Conservation (phyloP, 2,888 invertebrate genomes). For the Abrostola triplasia region DNA sequence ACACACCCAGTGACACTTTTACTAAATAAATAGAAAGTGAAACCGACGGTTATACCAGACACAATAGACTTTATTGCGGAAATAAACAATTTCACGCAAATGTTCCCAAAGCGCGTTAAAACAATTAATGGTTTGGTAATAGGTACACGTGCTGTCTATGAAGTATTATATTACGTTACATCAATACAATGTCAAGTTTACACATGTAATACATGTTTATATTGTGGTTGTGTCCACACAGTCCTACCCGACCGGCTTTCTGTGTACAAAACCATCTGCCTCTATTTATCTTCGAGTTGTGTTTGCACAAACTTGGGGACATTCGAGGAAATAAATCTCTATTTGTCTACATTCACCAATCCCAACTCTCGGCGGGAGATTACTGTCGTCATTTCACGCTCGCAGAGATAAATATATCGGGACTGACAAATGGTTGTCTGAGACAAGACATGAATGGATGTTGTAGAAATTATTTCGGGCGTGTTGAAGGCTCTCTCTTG, state of each 20-base stretch:
- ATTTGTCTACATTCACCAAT: constrained; percentile 81
- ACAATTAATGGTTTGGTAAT: constrained; percentile 28
- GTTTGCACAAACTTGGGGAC: constrained; percentile 77
- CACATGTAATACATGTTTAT: constrained; percentile 66
- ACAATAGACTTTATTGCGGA: constrained; percentile 7
- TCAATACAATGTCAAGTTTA: constrained; percentile 68
- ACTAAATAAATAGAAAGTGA: constrained; percentile 20
- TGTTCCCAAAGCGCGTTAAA: constrained; percentile 10
- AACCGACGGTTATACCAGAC: constrained; percentile 18
- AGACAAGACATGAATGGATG: constrained; percentile 49
- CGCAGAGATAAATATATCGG: constrained; percentile 61
- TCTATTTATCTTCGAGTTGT: constrained; percentile 70
- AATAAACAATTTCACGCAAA: constrained; percentile 30
- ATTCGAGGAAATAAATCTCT: constrained; percentile 78
- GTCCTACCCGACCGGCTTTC: constrained; percentile 66
- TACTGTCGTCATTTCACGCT: constrained; percentile 67
- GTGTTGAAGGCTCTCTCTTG: constrained; percentile 73
- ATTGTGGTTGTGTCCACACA: constrained; percentile 67
- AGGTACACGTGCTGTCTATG: constrained; percentile 11
- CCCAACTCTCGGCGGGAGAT: constrained; percentile 65
- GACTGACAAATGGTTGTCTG: constrained; percentile 59
- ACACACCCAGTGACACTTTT: background rate
- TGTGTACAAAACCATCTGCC: constrained; percentile 70
- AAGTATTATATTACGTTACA: constrained; percentile 54
- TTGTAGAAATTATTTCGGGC: constrained; percentile 50